Evolutionary conservation across 2,797 vertebrate genomes (phyloP).

Genomic region (Chloroceryle inda): DNA sequence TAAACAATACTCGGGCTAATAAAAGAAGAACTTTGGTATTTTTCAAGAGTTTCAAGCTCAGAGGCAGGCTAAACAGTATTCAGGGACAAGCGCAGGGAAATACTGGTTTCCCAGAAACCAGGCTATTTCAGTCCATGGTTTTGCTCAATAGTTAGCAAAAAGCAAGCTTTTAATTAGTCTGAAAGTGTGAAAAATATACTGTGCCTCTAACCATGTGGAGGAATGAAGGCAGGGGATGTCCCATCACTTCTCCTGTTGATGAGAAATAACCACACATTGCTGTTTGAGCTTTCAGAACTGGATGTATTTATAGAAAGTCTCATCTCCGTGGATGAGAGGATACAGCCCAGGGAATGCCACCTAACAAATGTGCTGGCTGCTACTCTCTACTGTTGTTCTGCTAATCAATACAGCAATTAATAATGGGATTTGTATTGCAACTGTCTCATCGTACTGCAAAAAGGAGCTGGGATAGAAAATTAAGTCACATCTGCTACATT

Average conservation of each 20-base stretch:
- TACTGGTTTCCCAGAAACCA: neutral
- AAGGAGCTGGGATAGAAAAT: neutral
- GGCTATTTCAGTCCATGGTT: neutral
- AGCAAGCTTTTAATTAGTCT: neutral
- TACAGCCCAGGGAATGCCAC: neutral
- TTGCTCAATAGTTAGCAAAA: neutral
- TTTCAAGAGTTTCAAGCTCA: neutral
- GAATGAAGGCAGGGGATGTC: neutral
- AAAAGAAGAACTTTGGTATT: neutral
- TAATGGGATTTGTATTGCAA: neutral
- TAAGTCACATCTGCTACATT: neutral
- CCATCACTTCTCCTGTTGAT: neutral
- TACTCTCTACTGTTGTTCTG: neutral
- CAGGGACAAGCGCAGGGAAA: neutral
- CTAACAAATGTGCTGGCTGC: neutral
- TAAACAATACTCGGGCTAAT: conserved; percentile 46
- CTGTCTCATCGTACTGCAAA: neutral
- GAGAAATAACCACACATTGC: neutral
- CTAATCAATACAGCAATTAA: neutral
- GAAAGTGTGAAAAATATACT: neutral
- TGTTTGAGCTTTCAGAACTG: neutral
- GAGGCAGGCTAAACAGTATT: neutral
- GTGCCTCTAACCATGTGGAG: neutral
- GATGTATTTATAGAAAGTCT: accelerated
- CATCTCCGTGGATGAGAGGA: neutral